Conservation (phyloP, 2,888 invertebrate species). For the Nomada ruficornis region DNA sequence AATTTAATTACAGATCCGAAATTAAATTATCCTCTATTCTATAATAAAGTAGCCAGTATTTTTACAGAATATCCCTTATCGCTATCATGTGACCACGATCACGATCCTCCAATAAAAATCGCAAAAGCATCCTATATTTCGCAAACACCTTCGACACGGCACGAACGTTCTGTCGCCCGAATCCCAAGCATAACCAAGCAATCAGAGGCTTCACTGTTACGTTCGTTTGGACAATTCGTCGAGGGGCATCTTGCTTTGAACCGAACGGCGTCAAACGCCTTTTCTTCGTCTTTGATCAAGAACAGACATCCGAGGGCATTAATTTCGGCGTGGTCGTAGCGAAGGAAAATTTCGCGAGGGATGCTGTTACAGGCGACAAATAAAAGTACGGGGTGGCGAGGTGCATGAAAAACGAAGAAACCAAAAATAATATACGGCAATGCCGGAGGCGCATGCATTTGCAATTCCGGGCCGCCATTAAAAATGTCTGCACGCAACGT, state of each 20-base stretch:
- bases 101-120: too few species aligned
- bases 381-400: neutral
- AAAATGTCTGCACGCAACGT: conserved; percentile 77
- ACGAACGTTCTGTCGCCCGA: neutral
- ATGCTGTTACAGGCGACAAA: conserved; percentile 23
- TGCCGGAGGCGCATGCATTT: conserved; percentile 61
- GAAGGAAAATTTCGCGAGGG: neutral
- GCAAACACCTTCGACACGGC: too few species aligned
- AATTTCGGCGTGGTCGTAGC: conserved; percentile 12
- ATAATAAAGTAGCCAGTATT: too few species aligned
- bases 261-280: neutral
- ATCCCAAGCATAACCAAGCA: neutral
- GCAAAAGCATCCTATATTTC: too few species aligned
- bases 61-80: too few species aligned
- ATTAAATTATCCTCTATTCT: too few species aligned
- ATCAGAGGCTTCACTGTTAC: neutral
- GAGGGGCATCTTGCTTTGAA: neutral
- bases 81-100: too few species aligned
- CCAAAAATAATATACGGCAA: conserved; percentile 17
- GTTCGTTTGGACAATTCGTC: conserved; percentile 14
- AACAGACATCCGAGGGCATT: conserved; percentile 11
- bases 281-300: neutral
- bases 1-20: too few species aligned
- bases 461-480: conserved; percentile 73
- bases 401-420: neutral